A percentile compares a stretch with the other conserved stretches of the same genome.
phyloP scores from a whole-genome alignment of 2,113 vertebrate genomes.

The Mus musculus region DNA sequence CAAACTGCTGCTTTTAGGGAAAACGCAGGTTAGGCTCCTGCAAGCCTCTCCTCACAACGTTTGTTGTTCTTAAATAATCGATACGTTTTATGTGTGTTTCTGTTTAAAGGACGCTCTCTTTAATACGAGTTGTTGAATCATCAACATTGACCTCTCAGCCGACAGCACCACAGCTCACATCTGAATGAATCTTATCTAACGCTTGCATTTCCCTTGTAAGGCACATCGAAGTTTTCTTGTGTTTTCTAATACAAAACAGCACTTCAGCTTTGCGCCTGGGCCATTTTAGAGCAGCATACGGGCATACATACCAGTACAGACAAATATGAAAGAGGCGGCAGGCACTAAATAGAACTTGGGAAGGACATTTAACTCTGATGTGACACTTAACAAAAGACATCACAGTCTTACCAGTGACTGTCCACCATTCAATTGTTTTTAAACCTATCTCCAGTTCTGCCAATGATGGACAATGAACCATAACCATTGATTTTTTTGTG shows the following conservation, averaged over 20 bases:
- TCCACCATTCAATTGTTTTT: not conserved
- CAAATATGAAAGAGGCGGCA: not conserved
- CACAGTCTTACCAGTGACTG: rapidly evolving
- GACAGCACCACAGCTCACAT: not conserved
- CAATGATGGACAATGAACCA: not conserved
- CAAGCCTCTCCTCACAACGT: not conserved
- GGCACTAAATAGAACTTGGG: not conserved
- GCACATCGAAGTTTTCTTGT: not conserved
- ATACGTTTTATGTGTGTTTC: slow-evolving; percentile 22
- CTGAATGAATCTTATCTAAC: not conserved
- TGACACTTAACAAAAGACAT: not conserved
- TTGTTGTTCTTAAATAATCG: not conserved
- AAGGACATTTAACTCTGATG: not conserved
- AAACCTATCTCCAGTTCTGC: not conserved
- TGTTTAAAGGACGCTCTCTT: slow-evolving; percentile 5
- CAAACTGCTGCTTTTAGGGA: not conserved
- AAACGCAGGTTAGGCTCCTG: slow-evolving; percentile 4
- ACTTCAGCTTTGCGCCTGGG: not conserved
- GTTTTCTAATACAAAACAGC: not conserved
- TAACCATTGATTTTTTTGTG: not conserved
- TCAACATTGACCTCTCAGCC: not conserved
- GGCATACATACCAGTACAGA: not conserved
- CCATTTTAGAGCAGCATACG: not conserved
- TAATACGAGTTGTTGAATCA: not conserved
- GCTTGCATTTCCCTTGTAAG: not conserved